phyloP scores from a whole-genome alignment of 2,888 invertebrate genomes.

The Leptarthrus brevirostris region DNA sequence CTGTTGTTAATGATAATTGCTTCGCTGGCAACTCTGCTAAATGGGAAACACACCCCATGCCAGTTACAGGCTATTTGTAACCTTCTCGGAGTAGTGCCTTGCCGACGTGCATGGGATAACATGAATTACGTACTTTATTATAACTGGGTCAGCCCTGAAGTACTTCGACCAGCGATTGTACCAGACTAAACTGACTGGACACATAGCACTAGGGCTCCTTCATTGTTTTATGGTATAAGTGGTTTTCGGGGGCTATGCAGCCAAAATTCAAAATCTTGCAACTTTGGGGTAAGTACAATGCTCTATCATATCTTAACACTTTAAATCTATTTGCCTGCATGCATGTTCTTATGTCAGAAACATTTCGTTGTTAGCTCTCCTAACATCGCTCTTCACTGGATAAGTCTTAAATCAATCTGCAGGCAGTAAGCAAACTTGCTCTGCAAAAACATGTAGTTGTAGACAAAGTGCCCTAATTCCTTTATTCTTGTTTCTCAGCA shows the following conservation, averaged over 20 bases:
- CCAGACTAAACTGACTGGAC: background rate
- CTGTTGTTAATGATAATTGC: constrained; percentile 55
- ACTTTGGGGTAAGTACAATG: background rate
- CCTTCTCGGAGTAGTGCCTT: constrained; percentile 13
- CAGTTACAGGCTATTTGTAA: constrained; percentile 37
- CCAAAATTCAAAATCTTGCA: background rate
- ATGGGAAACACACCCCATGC: constrained; percentile 34
- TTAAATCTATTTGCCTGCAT: constrained; percentile 30
- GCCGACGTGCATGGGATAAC: constrained; percentile 30
- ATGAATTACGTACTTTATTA: constrained; percentile 35
- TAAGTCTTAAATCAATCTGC: constrained; percentile 41
- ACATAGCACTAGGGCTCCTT: background rate
- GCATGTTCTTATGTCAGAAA: constrained; percentile 40
- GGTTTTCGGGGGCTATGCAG: constrained; percentile 21
- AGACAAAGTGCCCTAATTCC: constrained; percentile 42
- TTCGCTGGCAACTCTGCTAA: constrained; percentile 47
- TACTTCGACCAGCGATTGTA: constrained; percentile 1
- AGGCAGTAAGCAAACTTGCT: constrained; percentile 34
- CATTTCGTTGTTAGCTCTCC: constrained; percentile 23
- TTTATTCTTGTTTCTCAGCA: background rate
- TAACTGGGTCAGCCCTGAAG: constrained; percentile 38
- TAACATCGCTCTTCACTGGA: constrained; percentile 25
- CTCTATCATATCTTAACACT: constrained; percentile 25
- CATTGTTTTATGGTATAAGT: constrained; percentile 37
- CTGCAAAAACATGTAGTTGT: background rate